Evolutionary conservation across 2,888 invertebrate species (phyloP), one percentile per base, ranked within the genome.

Genomic region (Monoplex corrugatus): DNA sequence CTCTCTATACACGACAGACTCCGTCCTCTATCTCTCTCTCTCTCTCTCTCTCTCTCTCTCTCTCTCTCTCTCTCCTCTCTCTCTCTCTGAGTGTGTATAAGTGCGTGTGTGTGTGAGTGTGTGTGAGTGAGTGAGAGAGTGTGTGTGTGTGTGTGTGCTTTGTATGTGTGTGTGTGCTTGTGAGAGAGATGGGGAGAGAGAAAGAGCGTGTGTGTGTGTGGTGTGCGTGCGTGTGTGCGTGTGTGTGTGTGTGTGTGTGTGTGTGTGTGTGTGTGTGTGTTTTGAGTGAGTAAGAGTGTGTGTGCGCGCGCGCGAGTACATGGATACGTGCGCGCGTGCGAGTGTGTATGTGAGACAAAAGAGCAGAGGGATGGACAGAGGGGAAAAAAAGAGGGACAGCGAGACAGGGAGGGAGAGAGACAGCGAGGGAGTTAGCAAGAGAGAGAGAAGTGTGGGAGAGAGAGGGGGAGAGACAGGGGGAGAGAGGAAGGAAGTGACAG

Each of bases 131-230:
- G 68, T 88, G 63, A 57, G 16, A 10, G 19, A 10, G 50, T 50
- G 57, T 63, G 63, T 88, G 57, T 43, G 80, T 72, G 45, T 72
- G 68, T 84, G 68, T 57, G 45, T 38, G 86, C 35, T 72, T 32
- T 32, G 72, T 72, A 35, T 35, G 72, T 72, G 32, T 35, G 32
- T 72, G 72, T 35, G 35, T 63, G 50, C 40, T 32, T 32, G 35
- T 19, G 85, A 45, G 50, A 0, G 32, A 23, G 23, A n/a, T 44
- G 8, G 0, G 0, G n/a, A n/a, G n/a, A n/a, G n/a, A n/a, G n/a
- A n/a, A n/a, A n/a, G n/a, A n/a, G n/a, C n/a, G n/a, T n/a, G 63
- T 32, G 35, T 19, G 85, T 85, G 50, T 2, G 32, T 38, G 23
- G 23, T 44, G 8, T 1, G 0, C 28, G 0, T 44, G 32, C 2